Evolutionary conservation across 2,888 invertebrate genomes (phyloP).

Genomic region (Oscheius onirici): DNA sequence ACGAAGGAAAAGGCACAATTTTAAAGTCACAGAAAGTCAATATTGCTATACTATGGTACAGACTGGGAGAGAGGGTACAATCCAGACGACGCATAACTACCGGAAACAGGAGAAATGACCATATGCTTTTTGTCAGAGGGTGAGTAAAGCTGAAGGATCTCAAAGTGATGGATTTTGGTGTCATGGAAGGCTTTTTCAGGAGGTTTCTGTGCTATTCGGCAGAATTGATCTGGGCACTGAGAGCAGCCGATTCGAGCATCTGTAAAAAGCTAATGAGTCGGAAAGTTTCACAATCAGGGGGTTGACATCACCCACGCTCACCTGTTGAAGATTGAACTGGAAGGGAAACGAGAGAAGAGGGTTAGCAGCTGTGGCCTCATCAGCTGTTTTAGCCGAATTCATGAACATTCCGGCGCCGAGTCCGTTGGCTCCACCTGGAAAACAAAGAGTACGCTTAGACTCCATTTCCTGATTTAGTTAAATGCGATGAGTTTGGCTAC

Average conservation of each 20-base stretch:
- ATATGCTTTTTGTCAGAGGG: constrained; percentile 3
- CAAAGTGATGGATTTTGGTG: constrained; percentile 2
- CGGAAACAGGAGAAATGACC: constrained; percentile 12
- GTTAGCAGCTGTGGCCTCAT: constrained; percentile 43
- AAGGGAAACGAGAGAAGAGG: constrained; percentile 47
- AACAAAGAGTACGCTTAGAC: not conserved
- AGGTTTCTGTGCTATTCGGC: constrained; percentile 19
- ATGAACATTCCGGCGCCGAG: constrained; percentile 39
- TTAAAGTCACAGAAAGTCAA: not conserved
- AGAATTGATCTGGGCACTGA: constrained; percentile 35
- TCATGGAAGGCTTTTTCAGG: not conserved
- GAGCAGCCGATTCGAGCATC: constrained; percentile 53
- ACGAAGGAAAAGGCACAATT: constrained; percentile 13
- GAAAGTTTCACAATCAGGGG: no score
- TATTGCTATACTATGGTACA: not conserved
- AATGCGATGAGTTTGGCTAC: not conserved
- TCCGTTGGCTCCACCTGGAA: constrained; percentile 54
- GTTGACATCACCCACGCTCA: not conserved
- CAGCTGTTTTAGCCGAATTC: constrained; percentile 42
- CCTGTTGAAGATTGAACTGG: constrained; percentile 54
- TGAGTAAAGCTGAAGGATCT: constrained; percentile 10
- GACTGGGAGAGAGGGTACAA: not conserved
- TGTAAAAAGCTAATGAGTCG: constrained; percentile 14
- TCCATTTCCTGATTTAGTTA: not conserved
- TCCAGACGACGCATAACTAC: constrained; percentile 19